These are phyloP conservation scores for Pelvicachromis taeniatus DNA, from an alignment of 2,113 vertebrate genomes.

Conservation along the genomic window DNA sequence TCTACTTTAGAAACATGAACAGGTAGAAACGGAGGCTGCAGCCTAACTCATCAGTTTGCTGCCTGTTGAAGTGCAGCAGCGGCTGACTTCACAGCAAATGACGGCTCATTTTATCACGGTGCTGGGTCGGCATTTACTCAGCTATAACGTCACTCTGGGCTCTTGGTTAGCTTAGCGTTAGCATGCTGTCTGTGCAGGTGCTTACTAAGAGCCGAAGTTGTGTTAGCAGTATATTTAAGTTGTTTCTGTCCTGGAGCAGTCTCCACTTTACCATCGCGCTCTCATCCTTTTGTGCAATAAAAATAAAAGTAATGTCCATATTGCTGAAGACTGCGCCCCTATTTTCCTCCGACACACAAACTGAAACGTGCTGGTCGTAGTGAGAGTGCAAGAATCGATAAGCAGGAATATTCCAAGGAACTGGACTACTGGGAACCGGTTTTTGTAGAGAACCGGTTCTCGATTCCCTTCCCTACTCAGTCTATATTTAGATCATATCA, in stretches of 20 bases:
- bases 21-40: not conserved
- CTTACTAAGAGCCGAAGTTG: not conserved
- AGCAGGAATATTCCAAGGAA: not conserved
- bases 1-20: fast-evolving
- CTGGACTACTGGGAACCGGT: not conserved
- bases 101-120: too few relatives aligned
- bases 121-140: not conserved
- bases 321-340: not conserved
- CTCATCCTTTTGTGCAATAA: too few relatives aligned
- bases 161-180: not conserved
- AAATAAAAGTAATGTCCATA: not conserved
- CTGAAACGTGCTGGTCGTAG: not conserved
- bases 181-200: too few relatives aligned
- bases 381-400: not conserved
- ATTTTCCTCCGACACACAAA: not conserved
- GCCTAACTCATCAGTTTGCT: not conserved
- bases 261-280: too few relatives aligned
- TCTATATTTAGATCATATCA: not conserved
- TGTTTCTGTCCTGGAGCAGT: too few relatives aligned
- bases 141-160: not conserved
- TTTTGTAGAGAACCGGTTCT: not conserved
- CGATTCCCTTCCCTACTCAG: not conserved
- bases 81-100: not conserved
- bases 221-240: not conserved
- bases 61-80: not conserved